Evolutionary conservation across 2,113 vertebrate genomes (phyloP).

Genomic region (Callorhinus ursinus): DNA sequence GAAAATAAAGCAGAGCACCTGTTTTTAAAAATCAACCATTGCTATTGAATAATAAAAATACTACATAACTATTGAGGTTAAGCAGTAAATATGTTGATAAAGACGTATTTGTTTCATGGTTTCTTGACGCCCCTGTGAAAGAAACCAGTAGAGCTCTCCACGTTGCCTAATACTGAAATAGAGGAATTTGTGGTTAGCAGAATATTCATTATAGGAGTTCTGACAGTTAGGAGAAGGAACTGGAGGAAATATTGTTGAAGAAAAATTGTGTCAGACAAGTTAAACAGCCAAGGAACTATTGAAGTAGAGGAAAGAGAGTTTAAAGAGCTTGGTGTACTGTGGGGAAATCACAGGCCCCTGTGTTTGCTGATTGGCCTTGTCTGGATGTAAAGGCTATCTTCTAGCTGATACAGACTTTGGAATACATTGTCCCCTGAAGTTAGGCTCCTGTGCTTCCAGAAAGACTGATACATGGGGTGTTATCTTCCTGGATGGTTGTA

Average conservation of each 20-base stretch:
- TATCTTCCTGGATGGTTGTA: background rate
- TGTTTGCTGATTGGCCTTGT: background rate
- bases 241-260: background rate
- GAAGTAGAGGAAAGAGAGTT: background rate
- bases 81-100: background rate
- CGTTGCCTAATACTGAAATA: background rate
- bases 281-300: background rate
- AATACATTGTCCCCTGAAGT: background rate
- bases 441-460: background rate
- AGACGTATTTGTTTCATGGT: background rate
- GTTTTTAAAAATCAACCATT: background rate
- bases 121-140: background rate
- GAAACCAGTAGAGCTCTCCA: background rate
- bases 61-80: background rate
- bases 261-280: background rate
- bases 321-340: background rate
- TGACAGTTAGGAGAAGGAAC: background rate
- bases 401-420: background rate
- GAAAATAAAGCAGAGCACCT: background rate
- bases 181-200: background rate
- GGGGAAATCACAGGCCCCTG: too few relatives aligned
- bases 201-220: background rate
- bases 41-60: background rate
- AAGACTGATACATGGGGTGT: background rate
- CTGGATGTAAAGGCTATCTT: background rate